phyloP scores from a whole-genome alignment of 2,113 vertebrate genomes.

The Meleagris gallopavo region DNA sequence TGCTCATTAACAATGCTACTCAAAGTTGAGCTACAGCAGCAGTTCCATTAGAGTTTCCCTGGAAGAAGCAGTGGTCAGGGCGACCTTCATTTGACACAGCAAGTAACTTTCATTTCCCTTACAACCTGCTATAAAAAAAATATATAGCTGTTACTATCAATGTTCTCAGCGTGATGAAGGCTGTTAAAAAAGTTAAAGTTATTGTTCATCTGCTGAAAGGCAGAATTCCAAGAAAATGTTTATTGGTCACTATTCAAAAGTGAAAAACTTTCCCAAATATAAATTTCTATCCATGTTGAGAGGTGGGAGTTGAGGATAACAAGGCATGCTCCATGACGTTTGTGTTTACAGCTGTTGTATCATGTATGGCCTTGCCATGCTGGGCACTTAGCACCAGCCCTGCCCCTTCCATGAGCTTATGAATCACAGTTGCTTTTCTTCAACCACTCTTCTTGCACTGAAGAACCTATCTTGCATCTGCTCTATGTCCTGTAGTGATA shows the following conservation, averaged over 20 bases:
- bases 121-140: conserved; percentile 55
- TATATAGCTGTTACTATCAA: conserved; percentile 3
- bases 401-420: neutral
- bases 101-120: conserved; percentile 52
- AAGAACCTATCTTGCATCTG: neutral
- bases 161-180: neutral
- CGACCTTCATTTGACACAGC: conserved; percentile 57
- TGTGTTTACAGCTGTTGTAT: neutral
- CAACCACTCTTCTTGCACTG: conserved; percentile 1
- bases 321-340: neutral
- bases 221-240: neutral
- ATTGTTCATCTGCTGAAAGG: conserved; percentile 4
- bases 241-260: neutral
- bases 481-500: neutral
- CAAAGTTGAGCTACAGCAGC: neutral
- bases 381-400: neutral
- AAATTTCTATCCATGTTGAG: neutral
- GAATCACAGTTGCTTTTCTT: conserved; percentile 23
- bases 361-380: neutral
- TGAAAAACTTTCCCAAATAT: neutral
- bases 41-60: neutral
- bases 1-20: neutral
- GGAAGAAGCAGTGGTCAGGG: neutral
- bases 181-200: neutral
- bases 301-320: neutral